Conservation (phyloP, 1,140 invertebrate genomes). For the Pemphigus obesinymphae region DNA sequence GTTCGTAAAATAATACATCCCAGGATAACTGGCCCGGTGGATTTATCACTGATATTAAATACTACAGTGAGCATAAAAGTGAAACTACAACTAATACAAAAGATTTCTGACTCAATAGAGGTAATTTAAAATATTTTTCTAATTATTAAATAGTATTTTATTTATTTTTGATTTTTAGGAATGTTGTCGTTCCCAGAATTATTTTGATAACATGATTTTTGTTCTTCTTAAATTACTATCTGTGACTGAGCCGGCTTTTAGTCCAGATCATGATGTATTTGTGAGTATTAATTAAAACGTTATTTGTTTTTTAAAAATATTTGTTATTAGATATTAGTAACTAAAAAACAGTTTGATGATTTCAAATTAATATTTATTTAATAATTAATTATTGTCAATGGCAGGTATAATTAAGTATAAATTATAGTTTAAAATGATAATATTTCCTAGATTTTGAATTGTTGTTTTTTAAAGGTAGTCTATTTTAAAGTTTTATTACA, state of each 20-base stretch:
- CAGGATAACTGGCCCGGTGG: neutral
- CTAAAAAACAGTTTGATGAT: too few species aligned
- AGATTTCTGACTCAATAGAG: neutral
- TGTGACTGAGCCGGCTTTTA: slow-evolving; percentile 9
- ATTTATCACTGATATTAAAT: slow-evolving; percentile 21
- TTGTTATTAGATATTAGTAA: too few species aligned
- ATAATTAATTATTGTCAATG: too few species aligned
- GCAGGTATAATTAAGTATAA: too few species aligned
- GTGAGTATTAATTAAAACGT: slow-evolving; percentile 14
- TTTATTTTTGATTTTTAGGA: slow-evolving; percentile 5
- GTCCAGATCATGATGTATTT: slow-evolving; percentile 28
- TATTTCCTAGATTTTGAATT: too few species aligned
- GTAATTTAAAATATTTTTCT: neutral
- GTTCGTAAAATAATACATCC: neutral
- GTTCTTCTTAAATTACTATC: neutral
- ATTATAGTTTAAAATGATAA: too few species aligned
- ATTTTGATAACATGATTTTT: slow-evolving; percentile 30
- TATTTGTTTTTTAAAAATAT: too few species aligned
- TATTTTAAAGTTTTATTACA: too few species aligned
- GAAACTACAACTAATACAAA: slow-evolving; percentile 14
- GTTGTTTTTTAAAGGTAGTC: too few species aligned
- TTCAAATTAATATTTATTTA: too few species aligned
- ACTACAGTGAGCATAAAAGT: neutral
- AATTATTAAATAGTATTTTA: too few species aligned
- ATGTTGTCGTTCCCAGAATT: neutral